Evolutionary conservation across 2,113 vertebrate species (phyloP).

Genomic region (Spea multiplicata): DNA sequence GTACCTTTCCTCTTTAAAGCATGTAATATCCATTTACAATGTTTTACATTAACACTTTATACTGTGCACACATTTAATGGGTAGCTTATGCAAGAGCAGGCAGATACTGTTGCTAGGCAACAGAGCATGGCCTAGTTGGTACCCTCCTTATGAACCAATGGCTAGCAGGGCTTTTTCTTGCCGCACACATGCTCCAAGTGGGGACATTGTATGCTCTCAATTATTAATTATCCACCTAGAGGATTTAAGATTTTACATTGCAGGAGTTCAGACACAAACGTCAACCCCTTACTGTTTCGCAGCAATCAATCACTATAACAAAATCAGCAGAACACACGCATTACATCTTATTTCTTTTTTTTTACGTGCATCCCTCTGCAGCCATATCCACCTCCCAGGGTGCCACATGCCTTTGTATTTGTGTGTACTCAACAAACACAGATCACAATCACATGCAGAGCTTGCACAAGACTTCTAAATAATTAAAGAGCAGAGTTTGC

Average conservation of each 20-base stretch:
- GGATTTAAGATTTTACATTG: conserved; percentile 14
- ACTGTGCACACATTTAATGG: background rate
- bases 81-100: conserved; percentile 20
- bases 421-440: background rate
- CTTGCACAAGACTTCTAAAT: conserved; percentile 10
- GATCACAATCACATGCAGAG: background rate
- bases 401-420: background rate
- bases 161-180: conserved; percentile 16
- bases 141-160: conserved; percentile 41
- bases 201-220: conserved; percentile 33
- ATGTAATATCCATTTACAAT: no score
- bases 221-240: conserved; percentile 35
- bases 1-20: no score
- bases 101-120: conserved; percentile 42
- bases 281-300: conserved; percentile 12
- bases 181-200: conserved; percentile 24
- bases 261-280: background rate
- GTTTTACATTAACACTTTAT: background rate
- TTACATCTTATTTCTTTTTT: background rate
- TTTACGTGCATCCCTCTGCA: background rate
- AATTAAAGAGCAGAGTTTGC: background rate
- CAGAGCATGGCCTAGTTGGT: conserved; percentile 42
- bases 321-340: background rate
- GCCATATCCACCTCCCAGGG: conserved; percentile 6
- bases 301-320: conserved; percentile 5